Evolutionary conservation across 2,797 vertebrate genomes (phyloP).

Genomic region (Danio jaintianensis): DNA sequence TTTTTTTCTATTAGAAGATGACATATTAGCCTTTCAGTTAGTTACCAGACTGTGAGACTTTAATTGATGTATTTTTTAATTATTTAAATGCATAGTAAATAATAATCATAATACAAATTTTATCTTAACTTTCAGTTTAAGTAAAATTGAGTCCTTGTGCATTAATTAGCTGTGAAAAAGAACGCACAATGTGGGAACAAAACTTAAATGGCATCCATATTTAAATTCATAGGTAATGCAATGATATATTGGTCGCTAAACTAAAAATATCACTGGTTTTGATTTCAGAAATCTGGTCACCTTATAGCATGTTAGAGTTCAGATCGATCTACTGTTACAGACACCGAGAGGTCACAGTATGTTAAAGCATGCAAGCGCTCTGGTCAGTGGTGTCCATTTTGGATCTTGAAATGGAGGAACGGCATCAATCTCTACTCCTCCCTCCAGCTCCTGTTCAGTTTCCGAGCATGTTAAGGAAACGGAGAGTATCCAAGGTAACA

Average conservation of each 20-base stretch:
- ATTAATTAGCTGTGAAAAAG: background rate
- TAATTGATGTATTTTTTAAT: too few species aligned
- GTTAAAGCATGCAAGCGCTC: background rate
- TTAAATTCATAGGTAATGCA: background rate
- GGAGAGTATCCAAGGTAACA: constrained; percentile 59
- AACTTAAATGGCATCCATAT: background rate
- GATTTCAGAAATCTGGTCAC: background rate
- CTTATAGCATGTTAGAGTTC: background rate
- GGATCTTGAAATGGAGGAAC: constrained; percentile 43
- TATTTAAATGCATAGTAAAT: too few species aligned
- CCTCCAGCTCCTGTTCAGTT: constrained; percentile 6
- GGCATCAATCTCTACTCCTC: constrained; percentile 25
- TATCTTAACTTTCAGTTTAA: too few species aligned
- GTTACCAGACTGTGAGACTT: too few species aligned
- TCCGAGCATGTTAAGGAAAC: constrained; percentile 33
- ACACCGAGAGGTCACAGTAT: background rate
- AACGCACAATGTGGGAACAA: background rate
- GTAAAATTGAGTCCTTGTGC: too few species aligned
- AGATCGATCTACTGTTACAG: background rate
- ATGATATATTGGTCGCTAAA: background rate
- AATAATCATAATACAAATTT: too few species aligned
- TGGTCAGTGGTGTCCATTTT: constrained; percentile 52
- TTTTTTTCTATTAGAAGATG: too few species aligned
- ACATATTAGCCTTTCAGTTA: too few species aligned
- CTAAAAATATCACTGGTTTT: background rate